Base-by-base conservation (phyloP, 2,113 vertebrate genomes). In the Malurus cyaneus region DNA sequence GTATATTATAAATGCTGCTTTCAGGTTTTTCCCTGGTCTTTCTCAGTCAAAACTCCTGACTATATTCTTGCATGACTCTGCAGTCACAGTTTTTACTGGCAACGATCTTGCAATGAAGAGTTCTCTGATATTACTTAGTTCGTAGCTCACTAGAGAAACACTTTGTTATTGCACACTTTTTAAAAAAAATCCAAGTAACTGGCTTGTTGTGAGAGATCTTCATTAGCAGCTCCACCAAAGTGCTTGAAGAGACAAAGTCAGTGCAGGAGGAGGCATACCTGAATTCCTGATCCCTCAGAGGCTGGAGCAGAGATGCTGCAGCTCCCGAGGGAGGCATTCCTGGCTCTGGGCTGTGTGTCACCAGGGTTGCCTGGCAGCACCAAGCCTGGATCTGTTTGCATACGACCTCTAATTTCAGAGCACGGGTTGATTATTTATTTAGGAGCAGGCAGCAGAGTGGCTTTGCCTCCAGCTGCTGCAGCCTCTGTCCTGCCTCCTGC, bases 371-470 rank as follows among this genome's bases (percentile, higher is more conserved):
- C 80, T 90, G 85, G 92, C 41, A 81, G 82, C 91, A 57, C 66
- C 4, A 8, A 72, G 88, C 70, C 39, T 70, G 34, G 11, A 46
- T 74, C 18, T 0, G 28, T 83, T 41, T 72, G 42, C 79, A 20
- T 26, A 11, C 11, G 64, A 83, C 92, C 96, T 94, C 92, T 49
- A 23, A 78, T 95, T 94, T 92, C 93, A 88, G 76, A 93, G 61
- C 65, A 31, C 28, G 39, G 59, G 39, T 24, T 93, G 44, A 80
- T 98, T 71, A 94, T 89, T 98, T 98, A 97, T 97, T 96, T 88
- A 97, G 90, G 84, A 77, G 47, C 94, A 94, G 93, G 88, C 93
- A 83, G 62, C 72, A 72, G 52, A 72, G 70, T 60, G 71, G 83
- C 76, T 78, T 49, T 93, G 83, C 62, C 89, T 88, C 42, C 71